These are phyloP conservation scores for Fulmarus glacialis DNA, from an alignment of 2,113 vertebrate genomes.

Conservation along the genomic window DNA sequence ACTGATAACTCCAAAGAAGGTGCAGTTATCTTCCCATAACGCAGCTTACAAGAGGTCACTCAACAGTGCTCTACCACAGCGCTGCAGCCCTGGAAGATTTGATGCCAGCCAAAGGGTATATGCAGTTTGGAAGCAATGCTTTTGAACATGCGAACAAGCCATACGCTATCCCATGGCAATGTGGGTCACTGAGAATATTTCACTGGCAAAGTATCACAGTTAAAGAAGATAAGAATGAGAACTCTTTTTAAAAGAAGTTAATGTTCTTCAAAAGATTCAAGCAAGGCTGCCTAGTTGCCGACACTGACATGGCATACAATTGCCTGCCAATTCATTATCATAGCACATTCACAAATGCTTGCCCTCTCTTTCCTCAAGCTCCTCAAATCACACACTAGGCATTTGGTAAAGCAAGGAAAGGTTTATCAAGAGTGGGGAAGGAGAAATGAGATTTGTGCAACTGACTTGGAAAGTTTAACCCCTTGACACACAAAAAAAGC, in stretches of 20 bases:
- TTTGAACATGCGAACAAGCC: neutral
- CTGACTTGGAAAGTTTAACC: neutral
- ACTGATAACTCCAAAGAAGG: neutral
- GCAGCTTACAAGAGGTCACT: neutral
- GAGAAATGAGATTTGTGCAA: neutral
- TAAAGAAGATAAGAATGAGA: neutral
- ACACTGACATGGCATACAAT: neutral
- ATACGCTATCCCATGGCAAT: fast-evolving
- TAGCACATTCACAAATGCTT: neutral
- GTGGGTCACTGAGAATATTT: neutral
- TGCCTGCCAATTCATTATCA: neutral
- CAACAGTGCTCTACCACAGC: too few species aligned
- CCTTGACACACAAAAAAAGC: neutral
- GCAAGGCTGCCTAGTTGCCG: neutral
- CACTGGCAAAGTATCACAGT: neutral
- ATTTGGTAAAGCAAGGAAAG: neutral
- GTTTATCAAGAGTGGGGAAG: neutral
- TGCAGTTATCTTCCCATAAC: neutral
- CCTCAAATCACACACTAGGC: neutral
- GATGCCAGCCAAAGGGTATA: neutral
- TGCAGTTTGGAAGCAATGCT: neutral
- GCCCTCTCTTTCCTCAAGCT: neutral
- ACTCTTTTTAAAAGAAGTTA: too few species aligned
- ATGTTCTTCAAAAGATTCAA: neutral
- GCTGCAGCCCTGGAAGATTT: neutral